A percentile compares a stretch with the other conserved stretches of the same genome.
These are phyloP conservation scores for Oenanthe oenanthe DNA, from an alignment of 2,113 vertebrate genomes.

Conservation along the genomic window DNA sequence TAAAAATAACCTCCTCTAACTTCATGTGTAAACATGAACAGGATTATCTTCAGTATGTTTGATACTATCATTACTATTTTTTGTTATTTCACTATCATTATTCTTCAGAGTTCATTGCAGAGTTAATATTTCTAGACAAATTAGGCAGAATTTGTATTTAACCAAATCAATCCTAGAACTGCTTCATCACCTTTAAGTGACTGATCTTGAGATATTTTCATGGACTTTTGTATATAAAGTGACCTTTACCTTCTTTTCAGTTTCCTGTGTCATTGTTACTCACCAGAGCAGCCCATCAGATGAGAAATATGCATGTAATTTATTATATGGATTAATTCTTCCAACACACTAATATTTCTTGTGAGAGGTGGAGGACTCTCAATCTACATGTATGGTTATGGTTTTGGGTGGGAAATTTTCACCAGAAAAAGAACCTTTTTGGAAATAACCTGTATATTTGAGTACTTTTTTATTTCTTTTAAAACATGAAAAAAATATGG, in stretches of 20 bases:
- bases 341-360: background rate
- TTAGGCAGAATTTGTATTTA: background rate
- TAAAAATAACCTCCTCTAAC: background rate
- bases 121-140: constrained; percentile 27
- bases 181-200: background rate
- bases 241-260: constrained; percentile 13
- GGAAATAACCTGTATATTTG: background rate
- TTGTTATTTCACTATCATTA: background rate
- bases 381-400: background rate
- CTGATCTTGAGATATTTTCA: background rate
- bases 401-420: constrained; percentile 9
- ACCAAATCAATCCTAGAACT: background rate
- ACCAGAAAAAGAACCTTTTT: background rate
- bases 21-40: background rate
- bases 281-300: background rate
- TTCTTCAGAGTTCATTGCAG: background rate
- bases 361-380: background rate
- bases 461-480: background rate
- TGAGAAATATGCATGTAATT: background rate
- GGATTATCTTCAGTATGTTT: background rate
- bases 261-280: background rate
- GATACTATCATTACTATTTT: background rate
- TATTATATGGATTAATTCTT: background rate
- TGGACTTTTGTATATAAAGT: background rate
- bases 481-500: background rate